Conservation (phyloP, 2,888 invertebrate species). For the Buathra laborator region DNA sequence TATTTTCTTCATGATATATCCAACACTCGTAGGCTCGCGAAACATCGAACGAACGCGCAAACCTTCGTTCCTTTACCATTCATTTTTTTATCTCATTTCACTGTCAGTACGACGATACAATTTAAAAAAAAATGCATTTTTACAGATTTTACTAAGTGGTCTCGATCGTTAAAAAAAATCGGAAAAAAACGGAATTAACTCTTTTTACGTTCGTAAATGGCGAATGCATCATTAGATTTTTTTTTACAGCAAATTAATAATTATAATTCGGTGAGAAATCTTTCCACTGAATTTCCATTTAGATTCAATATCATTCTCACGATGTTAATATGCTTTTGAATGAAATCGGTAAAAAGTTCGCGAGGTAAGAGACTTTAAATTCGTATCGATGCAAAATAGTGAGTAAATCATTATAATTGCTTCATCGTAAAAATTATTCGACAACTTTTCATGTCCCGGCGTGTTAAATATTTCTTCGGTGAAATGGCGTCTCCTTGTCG, state of each 20-base stretch:
- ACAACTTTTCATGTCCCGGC: neutral
- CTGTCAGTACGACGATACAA: neutral
- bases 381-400: neutral
- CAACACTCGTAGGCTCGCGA: slow-evolving; percentile 81
- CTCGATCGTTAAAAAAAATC: too few relatives aligned
- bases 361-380: neutral
- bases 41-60: slow-evolving; percentile 6
- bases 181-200: neutral
- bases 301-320: too few relatives aligned
- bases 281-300: neutral
- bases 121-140: neutral
- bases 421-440: slow-evolving; percentile 11
- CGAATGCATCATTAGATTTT: too few relatives aligned
- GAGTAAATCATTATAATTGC: slow-evolving; percentile 11
- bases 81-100: neutral
- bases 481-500: slow-evolving; percentile 51
- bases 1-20: slow-evolving; percentile 72
- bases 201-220: too few relatives aligned
- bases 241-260: neutral
- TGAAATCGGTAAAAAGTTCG: neutral
- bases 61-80: neutral
- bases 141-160: too few relatives aligned
- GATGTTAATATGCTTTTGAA: neutral
- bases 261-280: neutral
- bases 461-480: slow-evolving; percentile 45